Percentiles rank a stretch among this genome's conserved stretches.
Conservation (phyloP, 2,797 vertebrate species). For the Melanotaenia maccullochi region DNA sequence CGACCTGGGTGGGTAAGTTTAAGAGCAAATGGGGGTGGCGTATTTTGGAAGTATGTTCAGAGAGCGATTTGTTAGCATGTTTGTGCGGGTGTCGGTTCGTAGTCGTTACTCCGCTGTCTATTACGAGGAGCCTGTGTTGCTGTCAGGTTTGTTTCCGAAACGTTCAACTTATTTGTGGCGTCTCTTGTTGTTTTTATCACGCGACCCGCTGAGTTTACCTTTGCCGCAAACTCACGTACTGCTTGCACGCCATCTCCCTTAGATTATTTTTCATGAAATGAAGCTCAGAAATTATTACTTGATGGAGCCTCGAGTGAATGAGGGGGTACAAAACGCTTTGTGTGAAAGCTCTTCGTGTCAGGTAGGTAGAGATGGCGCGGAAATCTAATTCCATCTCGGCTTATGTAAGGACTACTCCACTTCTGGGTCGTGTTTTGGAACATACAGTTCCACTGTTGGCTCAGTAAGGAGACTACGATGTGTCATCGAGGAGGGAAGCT, state of each 20-base stretch:
- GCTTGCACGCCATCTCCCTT: constrained; percentile 1
- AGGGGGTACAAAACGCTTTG: constrained; percentile 27
- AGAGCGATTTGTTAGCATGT: constrained; percentile 50
- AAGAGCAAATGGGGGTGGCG: neutral
- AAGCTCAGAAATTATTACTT: constrained; percentile 26
- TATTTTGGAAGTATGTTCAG: neutral
- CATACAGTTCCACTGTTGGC: constrained; percentile 66
- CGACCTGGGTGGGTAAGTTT: neutral
- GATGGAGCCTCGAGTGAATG: neutral
- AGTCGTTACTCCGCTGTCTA: constrained; percentile 55
- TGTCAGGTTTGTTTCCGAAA: constrained; percentile 59
- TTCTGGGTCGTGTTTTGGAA: constrained; percentile 77
- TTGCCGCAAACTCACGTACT: neutral
- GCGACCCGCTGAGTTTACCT: neutral
- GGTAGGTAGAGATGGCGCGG: constrained; percentile 38
- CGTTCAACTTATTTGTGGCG: constrained; percentile 36
- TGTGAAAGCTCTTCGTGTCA: constrained; percentile 19
- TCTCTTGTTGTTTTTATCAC: constrained; percentile 4
- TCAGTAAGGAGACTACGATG: constrained; percentile 63
- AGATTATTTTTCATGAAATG: constrained; percentile 40
- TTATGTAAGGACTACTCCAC: constrained; percentile 64
- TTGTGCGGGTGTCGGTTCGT: constrained; percentile 28
- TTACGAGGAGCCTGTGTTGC: constrained; percentile 61
- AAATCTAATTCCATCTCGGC: constrained; percentile 37
- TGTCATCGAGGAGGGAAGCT: constrained; percentile 65